A percentile compares a stretch with the other conserved stretches of the same genome.
Conservation (phyloP, 2,797 vertebrate genomes). For the Antrozous pallidus region DNA sequence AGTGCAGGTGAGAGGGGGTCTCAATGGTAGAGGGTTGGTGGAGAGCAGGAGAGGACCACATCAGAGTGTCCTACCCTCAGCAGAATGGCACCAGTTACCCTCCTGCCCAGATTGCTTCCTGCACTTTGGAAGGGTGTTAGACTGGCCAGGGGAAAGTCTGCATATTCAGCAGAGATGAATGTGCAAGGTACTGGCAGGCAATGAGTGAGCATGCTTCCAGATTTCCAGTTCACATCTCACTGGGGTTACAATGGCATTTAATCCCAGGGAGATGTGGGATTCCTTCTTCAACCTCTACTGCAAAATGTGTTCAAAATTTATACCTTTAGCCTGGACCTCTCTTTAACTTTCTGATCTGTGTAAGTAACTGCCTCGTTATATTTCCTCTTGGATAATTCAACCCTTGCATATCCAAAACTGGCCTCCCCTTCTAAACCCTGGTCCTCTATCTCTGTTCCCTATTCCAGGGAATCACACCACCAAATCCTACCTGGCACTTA, state of each 20-base stretch:
- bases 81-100: fast-evolving
- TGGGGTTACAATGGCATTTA: not conserved
- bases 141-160: no score
- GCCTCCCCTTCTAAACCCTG: not conserved
- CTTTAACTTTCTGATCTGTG: not conserved
- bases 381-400: not conserved
- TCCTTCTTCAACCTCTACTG: not conserved
- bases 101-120: not conserved
- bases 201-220: not conserved
- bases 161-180: not conserved
- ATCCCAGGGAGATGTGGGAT: no score
- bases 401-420: not conserved
- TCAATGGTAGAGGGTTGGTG: no score
- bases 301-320: not conserved
- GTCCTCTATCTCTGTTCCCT: not conserved
- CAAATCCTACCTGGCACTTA: not conserved
- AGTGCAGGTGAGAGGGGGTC: fast-evolving
- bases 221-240: not conserved
- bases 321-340: not conserved
- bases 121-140: not conserved
- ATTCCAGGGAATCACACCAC: not conserved
- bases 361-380: not conserved
- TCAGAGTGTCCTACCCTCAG: fast-evolving
- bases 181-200: not conserved
- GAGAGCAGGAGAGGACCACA: no score